Conservation (phyloP, 2,797 vertebrate genomes). For the Kryptolebias ocellatus region DNA sequence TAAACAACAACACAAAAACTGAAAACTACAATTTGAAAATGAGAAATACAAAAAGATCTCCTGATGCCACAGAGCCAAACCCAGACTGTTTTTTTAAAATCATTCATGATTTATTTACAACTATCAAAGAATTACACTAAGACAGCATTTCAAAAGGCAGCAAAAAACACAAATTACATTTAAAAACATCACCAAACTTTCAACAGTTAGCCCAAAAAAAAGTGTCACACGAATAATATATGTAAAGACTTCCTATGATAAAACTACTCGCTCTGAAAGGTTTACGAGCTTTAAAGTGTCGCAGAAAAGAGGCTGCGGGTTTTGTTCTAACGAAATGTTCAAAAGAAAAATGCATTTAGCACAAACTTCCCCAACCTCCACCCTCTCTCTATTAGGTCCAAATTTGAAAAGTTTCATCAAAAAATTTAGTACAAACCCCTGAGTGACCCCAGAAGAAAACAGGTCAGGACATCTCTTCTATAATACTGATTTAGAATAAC, state of each 20-base stretch:
- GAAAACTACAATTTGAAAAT: no score
- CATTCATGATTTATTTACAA: neutral
- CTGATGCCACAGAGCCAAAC: slow-evolving; percentile 1
- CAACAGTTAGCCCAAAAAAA: neutral
- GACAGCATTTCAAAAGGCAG: slow-evolving; percentile 16
- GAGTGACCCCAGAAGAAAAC: neutral
- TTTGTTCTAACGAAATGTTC: neutral
- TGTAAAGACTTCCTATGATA: neutral
- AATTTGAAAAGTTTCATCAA: neutral
- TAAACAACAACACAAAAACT: no score
- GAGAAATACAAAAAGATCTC: neutral
- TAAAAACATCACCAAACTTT: neutral
- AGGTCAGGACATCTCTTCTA: neutral
- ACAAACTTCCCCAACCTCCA: neutral
- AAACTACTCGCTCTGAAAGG: neutral
- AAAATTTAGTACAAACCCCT: neutral
- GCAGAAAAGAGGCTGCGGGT: neutral
- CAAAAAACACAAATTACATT: neutral
- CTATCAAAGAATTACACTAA: neutral
- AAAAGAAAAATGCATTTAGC: neutral
- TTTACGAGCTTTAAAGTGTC: neutral
- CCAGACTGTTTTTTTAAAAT: slow-evolving; percentile 29
- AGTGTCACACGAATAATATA: neutral
- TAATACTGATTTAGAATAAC: neutral
- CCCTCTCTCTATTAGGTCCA: neutral